Percentiles rank a stretch among this genome's conserved stretches.
These are phyloP conservation scores for Diorhabda carinulata DNA, from an alignment of 1,140 invertebrate genomes.

Conservation along the genomic window DNA sequence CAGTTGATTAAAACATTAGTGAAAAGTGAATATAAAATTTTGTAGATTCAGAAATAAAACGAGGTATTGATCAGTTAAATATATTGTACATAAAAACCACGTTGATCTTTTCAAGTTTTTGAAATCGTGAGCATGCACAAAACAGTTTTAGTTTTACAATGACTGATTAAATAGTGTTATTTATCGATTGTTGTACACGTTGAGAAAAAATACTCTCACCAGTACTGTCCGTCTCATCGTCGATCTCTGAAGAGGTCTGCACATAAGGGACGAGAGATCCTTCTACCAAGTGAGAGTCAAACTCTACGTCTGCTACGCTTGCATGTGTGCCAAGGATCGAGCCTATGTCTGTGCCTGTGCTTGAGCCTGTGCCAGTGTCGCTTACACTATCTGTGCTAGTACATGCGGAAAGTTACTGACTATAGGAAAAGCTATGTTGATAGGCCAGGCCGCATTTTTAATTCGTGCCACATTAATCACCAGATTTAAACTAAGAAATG, in stretches of 20 bases:
- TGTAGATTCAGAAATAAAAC: too few species aligned
- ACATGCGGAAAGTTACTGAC: constrained; percentile 40
- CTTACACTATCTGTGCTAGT: constrained; percentile 41
- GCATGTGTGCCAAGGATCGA: constrained; percentile 41
- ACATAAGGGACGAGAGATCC: constrained; percentile 44
- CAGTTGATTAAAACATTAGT: too few species aligned
- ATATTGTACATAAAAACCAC: too few species aligned
- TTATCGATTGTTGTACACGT: constrained; percentile 18
- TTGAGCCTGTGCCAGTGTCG: constrained; percentile 38
- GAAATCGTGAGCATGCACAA: too few species aligned
- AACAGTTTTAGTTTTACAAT: too few species aligned
- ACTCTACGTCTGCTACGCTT: constrained; percentile 37
- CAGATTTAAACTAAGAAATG: too few species aligned
- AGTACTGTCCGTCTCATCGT: constrained; percentile 38
- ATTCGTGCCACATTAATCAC: background rate
- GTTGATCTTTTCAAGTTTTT: too few species aligned
- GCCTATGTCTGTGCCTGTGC: constrained; percentile 43
- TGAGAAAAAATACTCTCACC: constrained; percentile 42
- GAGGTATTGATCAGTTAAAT: too few species aligned
- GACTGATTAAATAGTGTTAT: too few species aligned
- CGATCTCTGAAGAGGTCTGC: constrained; percentile 42
- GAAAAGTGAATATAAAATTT: too few species aligned
- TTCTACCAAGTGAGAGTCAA: constrained; percentile 46
- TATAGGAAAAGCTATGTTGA: constrained; percentile 10
- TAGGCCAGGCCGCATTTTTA: background rate